Evolutionary conservation across 2,113 vertebrate species (phyloP).

Genomic region (Elaphurus davidianus): DNA sequence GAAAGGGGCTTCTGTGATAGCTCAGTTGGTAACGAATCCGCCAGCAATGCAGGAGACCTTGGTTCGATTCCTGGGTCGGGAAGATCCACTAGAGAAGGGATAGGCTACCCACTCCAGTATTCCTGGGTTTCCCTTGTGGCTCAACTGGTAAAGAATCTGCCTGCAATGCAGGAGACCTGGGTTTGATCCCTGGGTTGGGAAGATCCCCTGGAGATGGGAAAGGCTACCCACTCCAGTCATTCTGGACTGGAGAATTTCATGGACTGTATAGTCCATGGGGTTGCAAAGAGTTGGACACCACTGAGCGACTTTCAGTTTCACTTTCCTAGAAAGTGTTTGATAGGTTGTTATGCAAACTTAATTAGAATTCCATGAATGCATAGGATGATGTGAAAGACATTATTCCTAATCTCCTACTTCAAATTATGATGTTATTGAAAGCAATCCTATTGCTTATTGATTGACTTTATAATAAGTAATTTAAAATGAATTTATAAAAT

Average conservation of each 20-base stretch:
- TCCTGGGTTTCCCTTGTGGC: neutral
- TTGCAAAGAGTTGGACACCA: fast-evolving
- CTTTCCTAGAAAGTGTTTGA: neutral
- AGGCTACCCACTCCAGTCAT: neutral
- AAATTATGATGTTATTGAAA: neutral
- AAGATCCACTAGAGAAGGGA: neutral
- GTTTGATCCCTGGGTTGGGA: neutral
- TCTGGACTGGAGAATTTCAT: neutral
- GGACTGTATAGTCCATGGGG: neutral
- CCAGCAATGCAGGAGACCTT: neutral
- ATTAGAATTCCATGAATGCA: neutral
- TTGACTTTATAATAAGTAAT: neutral
- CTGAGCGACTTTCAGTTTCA: neutral
- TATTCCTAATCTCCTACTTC: neutral
- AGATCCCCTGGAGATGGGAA: neutral
- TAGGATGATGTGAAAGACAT: neutral
- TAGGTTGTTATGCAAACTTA: neutral
- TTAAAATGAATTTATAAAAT: neutral
- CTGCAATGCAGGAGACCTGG: neutral
- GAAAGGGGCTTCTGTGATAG: neutral
- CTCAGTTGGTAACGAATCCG: neutral
- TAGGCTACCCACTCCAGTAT: neutral
- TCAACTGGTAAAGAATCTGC: neutral
- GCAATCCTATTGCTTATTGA: neutral
- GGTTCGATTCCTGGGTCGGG: neutral